Evolutionary conservation across 2,113 vertebrate species (phyloP).

Genomic region (Mus spicilegus): DNA sequence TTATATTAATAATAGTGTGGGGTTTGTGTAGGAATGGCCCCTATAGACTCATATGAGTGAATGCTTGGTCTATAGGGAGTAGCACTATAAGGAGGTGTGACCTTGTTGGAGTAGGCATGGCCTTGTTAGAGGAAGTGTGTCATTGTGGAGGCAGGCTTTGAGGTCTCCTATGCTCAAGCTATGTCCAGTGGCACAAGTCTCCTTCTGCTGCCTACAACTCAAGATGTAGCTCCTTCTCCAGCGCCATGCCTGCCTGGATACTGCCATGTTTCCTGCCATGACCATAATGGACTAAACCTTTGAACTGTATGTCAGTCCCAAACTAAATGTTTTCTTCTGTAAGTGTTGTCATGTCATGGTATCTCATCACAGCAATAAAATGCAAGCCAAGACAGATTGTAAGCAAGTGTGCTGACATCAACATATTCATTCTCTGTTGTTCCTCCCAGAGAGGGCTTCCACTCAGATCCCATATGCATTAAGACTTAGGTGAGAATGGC

Average conservation of each 20-base stretch:
- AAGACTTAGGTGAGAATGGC: conserved; percentile 82
- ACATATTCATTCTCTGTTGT: conserved; percentile 70
- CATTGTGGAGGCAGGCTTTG: neutral
- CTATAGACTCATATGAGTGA: neutral
- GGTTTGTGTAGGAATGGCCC: neutral
- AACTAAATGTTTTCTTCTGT: neutral
- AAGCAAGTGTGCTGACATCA: conserved; percentile 64
- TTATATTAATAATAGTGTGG: conserved; percentile 37
- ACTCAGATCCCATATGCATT: conserved; percentile 78
- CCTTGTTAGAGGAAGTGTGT: neutral
- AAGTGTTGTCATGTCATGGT: neutral
- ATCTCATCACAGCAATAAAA: neutral
- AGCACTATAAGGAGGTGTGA: neutral
- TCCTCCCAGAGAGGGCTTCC: conserved; percentile 75
- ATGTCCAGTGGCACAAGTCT: neutral
- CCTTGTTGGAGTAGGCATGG: neutral
- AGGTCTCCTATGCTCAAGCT: neutral
- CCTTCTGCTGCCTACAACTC: neutral
- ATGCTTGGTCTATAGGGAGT: neutral
- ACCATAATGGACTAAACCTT: neutral
- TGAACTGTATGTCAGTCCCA: neutral
- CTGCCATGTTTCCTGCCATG: neutral
- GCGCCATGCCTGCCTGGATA: neutral
- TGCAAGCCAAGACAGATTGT: neutral
- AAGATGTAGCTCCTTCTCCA: neutral